These are phyloP conservation scores for Stenichneumon culpator DNA, from an alignment of 2,888 invertebrate species.

Conservation along the genomic window DNA sequence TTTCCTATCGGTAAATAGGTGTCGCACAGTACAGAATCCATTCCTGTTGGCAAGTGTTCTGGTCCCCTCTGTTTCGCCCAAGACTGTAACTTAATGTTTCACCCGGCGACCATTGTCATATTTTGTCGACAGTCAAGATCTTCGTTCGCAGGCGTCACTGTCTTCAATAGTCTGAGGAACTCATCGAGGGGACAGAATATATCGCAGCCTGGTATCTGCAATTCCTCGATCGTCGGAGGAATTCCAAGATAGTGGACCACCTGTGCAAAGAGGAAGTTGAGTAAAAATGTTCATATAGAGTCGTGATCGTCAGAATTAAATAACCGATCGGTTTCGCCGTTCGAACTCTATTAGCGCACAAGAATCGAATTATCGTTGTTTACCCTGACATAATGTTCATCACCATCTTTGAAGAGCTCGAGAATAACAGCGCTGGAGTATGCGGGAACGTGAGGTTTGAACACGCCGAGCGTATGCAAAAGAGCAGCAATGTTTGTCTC, in stretches of 20 bases:
- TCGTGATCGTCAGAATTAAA: too few relatives aligned
- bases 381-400: constrained; percentile 85
- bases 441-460: constrained; percentile 86
- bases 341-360: too few relatives aligned
- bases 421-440: constrained; percentile 87
- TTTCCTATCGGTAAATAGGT: too few relatives aligned
- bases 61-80: too few relatives aligned
- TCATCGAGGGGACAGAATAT: constrained; percentile 86
- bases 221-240: constrained; percentile 81
- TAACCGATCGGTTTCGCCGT: too few relatives aligned
- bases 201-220: constrained; percentile 86
- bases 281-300: too few relatives aligned
- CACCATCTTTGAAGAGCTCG: constrained; percentile 85
- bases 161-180: constrained; percentile 85
- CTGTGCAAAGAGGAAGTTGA: constrained; percentile 77
- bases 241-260: constrained; percentile 85
- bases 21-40: too few relatives aligned
- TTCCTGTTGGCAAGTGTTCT: too few relatives aligned
- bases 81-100: background rate
- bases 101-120: background rate
- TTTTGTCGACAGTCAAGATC: constrained; percentile 49
- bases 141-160: constrained; percentile 57
- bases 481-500: constrained; percentile 83
- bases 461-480: constrained; percentile 87
- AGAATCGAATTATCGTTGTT: background rate